phyloP scores from a whole-genome alignment of 2,888 invertebrate species.

The Leptodirus hochenwartii region DNA sequence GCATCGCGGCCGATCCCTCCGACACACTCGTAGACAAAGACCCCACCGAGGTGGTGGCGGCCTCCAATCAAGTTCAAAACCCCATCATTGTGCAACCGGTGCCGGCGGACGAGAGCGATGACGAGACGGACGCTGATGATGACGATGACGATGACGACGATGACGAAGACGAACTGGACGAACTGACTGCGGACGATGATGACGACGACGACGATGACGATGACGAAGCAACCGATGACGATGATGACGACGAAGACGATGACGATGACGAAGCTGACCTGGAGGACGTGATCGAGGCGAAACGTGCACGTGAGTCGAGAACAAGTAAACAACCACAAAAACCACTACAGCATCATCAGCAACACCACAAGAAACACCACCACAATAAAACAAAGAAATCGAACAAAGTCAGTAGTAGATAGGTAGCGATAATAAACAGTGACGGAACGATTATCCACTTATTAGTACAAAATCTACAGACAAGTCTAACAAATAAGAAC shows the following conservation, averaged over 20 bases:
- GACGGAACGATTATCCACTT: no score
- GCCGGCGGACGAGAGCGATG: slow-evolving; percentile 29
- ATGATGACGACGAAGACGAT: slow-evolving; percentile 42
- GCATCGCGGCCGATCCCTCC: slow-evolving; percentile 25
- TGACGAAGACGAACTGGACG: slow-evolving; percentile 45
- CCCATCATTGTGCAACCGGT: slow-evolving; percentile 20
- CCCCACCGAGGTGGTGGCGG: slow-evolving; percentile 18
- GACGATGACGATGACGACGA: slow-evolving; percentile 40
- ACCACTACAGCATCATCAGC: slow-evolving; percentile 12
- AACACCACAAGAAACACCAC: slow-evolving; percentile 20
- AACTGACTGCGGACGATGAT: slow-evolving; percentile 21
- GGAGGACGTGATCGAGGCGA: slow-evolving; percentile 49
- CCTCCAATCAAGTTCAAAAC: slow-evolving; percentile 17
- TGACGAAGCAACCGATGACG: slow-evolving; percentile 28
- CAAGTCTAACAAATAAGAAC: no score
- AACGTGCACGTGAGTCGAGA: slow-evolving; percentile 77
- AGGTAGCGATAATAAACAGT: no score
- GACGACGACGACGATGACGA: slow-evolving; percentile 26
- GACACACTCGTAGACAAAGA: slow-evolving; percentile 22
- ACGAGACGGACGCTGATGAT: slow-evolving; percentile 42
- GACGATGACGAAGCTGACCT: slow-evolving; percentile 48
- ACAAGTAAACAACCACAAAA: slow-evolving; percentile 25
- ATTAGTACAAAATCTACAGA: no score
- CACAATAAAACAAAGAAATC: slow-evolving; percentile 16
- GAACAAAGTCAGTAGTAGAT: slow-evolving; percentile 20